Base-by-base conservation (phyloP, 64 coral and sea anemone genomes). In the Catalaphyllia jardinei region DNA sequence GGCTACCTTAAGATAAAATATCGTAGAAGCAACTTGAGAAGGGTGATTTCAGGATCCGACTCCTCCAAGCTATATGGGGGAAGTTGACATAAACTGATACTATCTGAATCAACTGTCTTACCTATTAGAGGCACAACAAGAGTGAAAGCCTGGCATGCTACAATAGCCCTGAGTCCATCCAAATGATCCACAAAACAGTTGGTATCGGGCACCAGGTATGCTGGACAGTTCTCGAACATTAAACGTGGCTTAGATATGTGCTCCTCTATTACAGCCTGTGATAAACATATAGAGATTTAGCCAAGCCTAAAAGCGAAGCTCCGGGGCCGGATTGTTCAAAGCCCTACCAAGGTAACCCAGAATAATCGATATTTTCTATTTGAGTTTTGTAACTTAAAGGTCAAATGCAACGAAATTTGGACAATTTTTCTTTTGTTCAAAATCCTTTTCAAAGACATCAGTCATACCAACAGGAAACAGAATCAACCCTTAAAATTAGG, bases 141-240 rank as follows among this genome's bases (percentile, higher is more conserved):
- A 18, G 89, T 95, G 77, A 99, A 99, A 67, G 88, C 84, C 76
- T 76, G 64, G 1, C 79, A 87, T 63, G 50, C 78, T 16, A 99
- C 91, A 72, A 99, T 95, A 22, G 94, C 88, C 77, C 79, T 91
- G 27, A 99, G 31, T 51, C 78, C 94, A 71, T 88, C 78, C 88
- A 93, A 86, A 67, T 99, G 91, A 76, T 99, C 88, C 12, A 99
- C 84, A 72, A 99, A 99, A 55, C 97, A 99, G 86, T 99, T 99
- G 61, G 97, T 99, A 67, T 99, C 97, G 69, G 97, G 87, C 1
- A 99, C 97, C 64, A 99, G 88, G 80, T 91, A 99, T 1, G 91
- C 84, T 10, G 97, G 97, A 76, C 95, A 92, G 84, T 95, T 99
- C 67, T 99, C 97, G 64, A 95, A 91, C 78, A 99, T 79, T 24